Evolutionary conservation across 2,113 vertebrate genomes (phyloP), one percentile per base, ranked within the genome.

Genomic region (Uria aalge): DNA sequence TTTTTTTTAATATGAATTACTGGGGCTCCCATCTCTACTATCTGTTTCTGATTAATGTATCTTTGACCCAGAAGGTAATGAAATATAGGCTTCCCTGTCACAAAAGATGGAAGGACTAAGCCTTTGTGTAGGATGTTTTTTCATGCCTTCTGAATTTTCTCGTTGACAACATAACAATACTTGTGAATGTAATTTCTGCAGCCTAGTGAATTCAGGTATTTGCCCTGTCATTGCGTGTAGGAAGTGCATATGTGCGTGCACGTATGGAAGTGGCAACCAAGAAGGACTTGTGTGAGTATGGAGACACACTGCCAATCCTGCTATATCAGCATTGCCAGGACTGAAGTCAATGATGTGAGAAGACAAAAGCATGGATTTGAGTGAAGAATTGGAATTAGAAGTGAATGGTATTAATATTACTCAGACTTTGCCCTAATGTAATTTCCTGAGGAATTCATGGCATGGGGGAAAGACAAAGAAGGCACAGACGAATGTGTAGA

Each of bases 401-500:
- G 53, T 40, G 12, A 86, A 40, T n/a, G 1, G 15, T 20, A 56
- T 20, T 7, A 27, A 5, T 34, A 19, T 62, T 29, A 71, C 24
- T 41, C 20, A 62, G 30, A 80, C 3, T 86, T 88, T 27, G 5
- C 15, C 21, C 14, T 53, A 30, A 27, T 34, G 15, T 43, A 0
- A n/a, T 62, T 77, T 86, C 34, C 53, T 60, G 57, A 60, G 43
- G 26, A 88, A 80, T 64, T 62, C 30, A 53, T 53, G 40, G 15
- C 16, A 15, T 13, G 6, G 8, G 8, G 15, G 4, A 12, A 77
- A 90, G 23, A 73, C 16, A 32, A 6, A 64, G 5, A 55, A 73
- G 73, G 14, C 0, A 0, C 40, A 85, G 38, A 63, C 8, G 88
- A 79, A 83, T 9, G 4, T 12, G 41, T 0, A 3, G 6, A 60